phyloP scores from a whole-genome alignment of 1,140 invertebrate species.

The Papilio helenus region DNA sequence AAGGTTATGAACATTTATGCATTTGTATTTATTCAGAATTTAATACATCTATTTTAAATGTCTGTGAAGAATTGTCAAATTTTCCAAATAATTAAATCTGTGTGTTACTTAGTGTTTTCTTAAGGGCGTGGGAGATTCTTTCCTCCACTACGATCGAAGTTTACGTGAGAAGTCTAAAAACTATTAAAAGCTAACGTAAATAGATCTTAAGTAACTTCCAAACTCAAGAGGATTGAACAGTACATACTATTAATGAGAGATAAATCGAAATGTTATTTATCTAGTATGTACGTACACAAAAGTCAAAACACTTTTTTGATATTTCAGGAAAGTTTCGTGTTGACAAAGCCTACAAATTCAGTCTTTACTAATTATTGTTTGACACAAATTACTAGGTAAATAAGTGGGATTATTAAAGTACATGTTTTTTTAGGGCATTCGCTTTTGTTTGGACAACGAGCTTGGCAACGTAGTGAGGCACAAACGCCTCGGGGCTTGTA shows the following conservation, averaged over 20 bases:
- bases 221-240: neutral
- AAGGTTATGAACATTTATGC: no score
- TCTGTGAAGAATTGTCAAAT: no score
- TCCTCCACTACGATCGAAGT: neutral
- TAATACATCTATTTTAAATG: no score
- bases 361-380: constrained; percentile 7
- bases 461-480: constrained; percentile 14
- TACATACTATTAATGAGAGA: neutral
- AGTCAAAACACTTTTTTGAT: neutral
- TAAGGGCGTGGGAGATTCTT: neutral
- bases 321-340: neutral
- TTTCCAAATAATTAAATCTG: neutral
- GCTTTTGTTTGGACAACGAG: constrained; percentile 19
- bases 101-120: neutral
- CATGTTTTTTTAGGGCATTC: constrained; percentile 7
- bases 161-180: neutral
- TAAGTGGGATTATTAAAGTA: constrained; percentile 15
- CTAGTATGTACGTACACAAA: neutral
- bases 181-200: neutral
- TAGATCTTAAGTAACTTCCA: neutral
- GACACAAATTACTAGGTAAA: neutral
- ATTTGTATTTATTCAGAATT: no score
- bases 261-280: neutral
- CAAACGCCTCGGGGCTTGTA: neutral
- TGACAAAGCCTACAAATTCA: neutral